Conservation (phyloP, 2,888 invertebrate species). For the Amphipoea lucens region DNA sequence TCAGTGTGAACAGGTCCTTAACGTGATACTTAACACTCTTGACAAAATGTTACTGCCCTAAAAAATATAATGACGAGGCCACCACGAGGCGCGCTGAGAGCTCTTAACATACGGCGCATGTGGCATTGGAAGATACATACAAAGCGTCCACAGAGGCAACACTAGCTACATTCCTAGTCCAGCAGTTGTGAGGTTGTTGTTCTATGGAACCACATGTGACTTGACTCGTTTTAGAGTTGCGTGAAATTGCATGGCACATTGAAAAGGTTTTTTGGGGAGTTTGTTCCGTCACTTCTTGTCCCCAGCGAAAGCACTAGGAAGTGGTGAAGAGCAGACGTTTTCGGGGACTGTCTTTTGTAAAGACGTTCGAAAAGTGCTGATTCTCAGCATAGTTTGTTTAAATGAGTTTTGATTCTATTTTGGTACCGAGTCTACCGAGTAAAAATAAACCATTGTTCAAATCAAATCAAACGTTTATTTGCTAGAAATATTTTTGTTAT, state of each 20-base stretch:
- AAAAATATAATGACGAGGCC: constrained; percentile 60
- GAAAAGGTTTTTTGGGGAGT: neutral
- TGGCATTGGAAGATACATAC: constrained; percentile 44
- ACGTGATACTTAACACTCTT: constrained; percentile 38
- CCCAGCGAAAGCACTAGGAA: no score
- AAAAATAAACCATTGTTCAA: constrained; percentile 8
- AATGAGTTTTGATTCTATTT: no score
- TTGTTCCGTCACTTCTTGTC: no score
- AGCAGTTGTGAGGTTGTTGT: constrained; percentile 12
- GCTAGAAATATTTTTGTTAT: neutral
- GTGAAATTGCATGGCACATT: neutral
- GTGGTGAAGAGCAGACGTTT: no score
- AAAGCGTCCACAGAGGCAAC: constrained; percentile 24
- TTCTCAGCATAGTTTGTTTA: no score
- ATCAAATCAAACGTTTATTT: neutral
- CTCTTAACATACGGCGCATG: constrained; percentile 33
- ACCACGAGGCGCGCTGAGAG: constrained; percentile 31
- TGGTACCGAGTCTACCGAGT: neutral
- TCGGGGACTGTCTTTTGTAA: no score
- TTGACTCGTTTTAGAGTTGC: constrained; percentile 16
- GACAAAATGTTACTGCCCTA: constrained; percentile 57
- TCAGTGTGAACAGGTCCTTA: constrained; percentile 40
- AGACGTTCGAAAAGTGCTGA: no score
- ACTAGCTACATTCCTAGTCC: neutral
- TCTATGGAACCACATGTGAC: constrained; percentile 7